Evolutionary conservation across 1,140 invertebrate genomes (phyloP), one percentile per base, ranked within the genome.

Genomic region (Danaus plexippus): DNA sequence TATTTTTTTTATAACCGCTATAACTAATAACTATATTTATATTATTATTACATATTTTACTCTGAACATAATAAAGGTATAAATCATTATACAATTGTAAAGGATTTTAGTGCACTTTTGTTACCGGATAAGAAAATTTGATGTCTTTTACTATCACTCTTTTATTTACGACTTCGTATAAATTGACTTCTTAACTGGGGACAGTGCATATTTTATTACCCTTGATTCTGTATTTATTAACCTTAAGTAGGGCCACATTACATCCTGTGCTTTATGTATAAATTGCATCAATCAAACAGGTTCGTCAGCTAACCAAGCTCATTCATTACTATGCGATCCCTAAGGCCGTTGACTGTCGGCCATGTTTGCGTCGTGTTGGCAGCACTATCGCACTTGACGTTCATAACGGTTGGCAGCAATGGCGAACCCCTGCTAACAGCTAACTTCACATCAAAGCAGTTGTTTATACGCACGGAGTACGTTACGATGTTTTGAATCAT

Each of bases 401-500:
- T 43, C 44, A 13, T 51, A 41, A 47, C 64, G 55, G 69, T 77
- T 80, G 73, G 68, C 54, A 67, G 54, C 72, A 57, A 63, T 78
- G 77, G 12, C 50, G 51, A 41, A 47, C 15, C 47, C 56, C 61
- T 43, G 63, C 70, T 57, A 82, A 82, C 76, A 42, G 63, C 70
- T 57, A 82, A 82, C 76, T 85, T 85, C 81, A 68, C 47, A 18
- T 43, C 52, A 47, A 60, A 71, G 56, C 72, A 71, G 69, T 75
- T 76, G 75, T 73, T 76, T 75, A 75, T 60, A 66, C 59, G 58
- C 57, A 54, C 44, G 47, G 67, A 66, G 68, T 75, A 78, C 79
- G 76, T 81, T 83, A 77, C 52, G 47, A 71, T 73, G 73, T 75
- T 77, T 79, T 77, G 73, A 78, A 73, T 71, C 59, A 63, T 72